Evolutionary conservation across 2,113 vertebrate species (phyloP), one percentile per base, ranked within the genome.

Genomic region (Burhinus oedicnemus): DNA sequence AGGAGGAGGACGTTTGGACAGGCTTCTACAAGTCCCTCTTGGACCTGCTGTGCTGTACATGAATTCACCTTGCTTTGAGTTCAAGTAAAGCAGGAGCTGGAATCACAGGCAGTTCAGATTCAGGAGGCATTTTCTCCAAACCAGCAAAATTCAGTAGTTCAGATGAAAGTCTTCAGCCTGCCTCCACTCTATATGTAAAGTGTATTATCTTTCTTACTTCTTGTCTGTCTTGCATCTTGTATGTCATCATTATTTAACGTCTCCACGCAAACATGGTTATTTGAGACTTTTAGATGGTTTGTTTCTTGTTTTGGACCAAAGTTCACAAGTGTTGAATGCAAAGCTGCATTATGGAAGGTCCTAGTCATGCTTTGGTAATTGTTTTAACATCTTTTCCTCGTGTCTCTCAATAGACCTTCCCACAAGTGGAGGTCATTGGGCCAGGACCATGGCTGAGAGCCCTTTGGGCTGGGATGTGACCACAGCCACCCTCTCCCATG

Each of bases 401-500:
- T 17, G 27, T 23, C 58, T 71, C 52, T 68, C 58, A 71, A 66
- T 51, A 68, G 12, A 22, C 5, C 23, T 15, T 76, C 32, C 40
- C 72, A 8, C 13, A 25, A 52, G 38, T 8, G 64, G 40, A 66
- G 27, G 13, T 5, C 1, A 6, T 20, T 62, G 40, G 54, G 18
- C 22, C 23, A 65, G 76, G 45, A 70, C 34, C 1, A 0, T 25
- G 52, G 51, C 64, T 52, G 65, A 32, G 44, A 47, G 34, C 25
- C 30, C 19, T n/a, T 45, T 21, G 52, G 40, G 52, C 42, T 57
- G 49, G 17, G 72, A n/a, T 51, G 42, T n/a, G 83, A 23, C 36
- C 3, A 4, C 0, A 3, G 45, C 52, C 1, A 2, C n/a, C 34
- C n/a, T 70, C 45, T 80, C 42, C 52, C 66, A 20, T 2, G 5